Conservation (phyloP, 2,888 invertebrate genomes). For the Chalcis sispes region DNA sequence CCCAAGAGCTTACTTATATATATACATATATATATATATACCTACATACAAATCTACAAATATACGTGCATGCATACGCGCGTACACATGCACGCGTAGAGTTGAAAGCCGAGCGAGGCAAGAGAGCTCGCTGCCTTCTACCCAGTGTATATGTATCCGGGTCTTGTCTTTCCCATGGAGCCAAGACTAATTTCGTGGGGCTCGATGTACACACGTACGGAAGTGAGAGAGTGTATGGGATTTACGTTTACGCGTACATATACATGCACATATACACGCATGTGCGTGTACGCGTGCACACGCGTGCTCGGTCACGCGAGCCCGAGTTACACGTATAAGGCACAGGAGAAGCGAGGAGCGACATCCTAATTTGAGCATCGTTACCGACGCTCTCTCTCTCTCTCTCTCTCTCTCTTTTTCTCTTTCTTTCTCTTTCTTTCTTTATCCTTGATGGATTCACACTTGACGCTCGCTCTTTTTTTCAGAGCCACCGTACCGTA, state of each 20-base stretch:
- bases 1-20: conserved; percentile 59
- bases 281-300: not conserved
- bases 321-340: no score
- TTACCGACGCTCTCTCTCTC: no score
- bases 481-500: no score
- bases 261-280: not conserved
- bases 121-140: conserved; percentile 61
- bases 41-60: not conserved
- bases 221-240: not conserved
- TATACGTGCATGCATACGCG: not conserved
- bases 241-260: not conserved
- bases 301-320: not conserved
- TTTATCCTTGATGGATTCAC: not conserved
- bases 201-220: conserved; percentile 66
- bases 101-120: not conserved
- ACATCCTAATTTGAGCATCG: conserved; percentile 24
- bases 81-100: no score
- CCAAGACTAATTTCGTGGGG: conserved; percentile 76
- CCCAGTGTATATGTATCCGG: conserved; percentile 75
- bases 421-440: no score
- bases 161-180: conserved; percentile 76
- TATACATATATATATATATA: not conserved
- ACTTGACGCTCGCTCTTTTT: no score
- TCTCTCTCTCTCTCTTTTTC: no score
- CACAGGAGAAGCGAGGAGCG: not conserved